Evolutionary conservation across 1,140 invertebrate genomes (phyloP).

Genomic region (Cryptotermes secundus): DNA sequence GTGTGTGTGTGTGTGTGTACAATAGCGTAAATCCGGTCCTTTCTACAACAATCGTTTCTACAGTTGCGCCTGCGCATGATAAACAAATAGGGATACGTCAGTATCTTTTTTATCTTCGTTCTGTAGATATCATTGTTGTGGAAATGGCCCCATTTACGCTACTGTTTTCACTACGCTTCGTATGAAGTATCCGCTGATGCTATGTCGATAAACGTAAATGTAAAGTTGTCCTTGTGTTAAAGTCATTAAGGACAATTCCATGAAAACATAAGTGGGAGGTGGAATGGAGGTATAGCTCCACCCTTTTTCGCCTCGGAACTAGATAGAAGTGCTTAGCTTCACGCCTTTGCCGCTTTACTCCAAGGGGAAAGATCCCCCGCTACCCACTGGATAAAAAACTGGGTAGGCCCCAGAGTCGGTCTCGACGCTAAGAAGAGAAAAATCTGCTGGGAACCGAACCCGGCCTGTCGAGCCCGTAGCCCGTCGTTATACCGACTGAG

Average conservation of each 20-base stretch:
- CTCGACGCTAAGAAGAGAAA: neutral
- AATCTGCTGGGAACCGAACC: neutral
- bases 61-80: too few relatives aligned
- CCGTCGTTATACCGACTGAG: neutral
- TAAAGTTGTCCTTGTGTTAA: too few relatives aligned
- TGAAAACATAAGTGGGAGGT: neutral
- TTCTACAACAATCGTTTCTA: too few relatives aligned
- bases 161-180: too few relatives aligned
- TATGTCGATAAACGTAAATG: too few relatives aligned
- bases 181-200: too few relatives aligned
- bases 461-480: neutral
- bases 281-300: neutral
- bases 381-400: neutral
- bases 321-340: neutral
- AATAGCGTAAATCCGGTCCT: too few relatives aligned
- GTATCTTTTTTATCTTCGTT: too few relatives aligned
- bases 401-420: neutral
- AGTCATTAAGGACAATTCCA: neutral
- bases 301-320: neutral
- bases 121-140: too few relatives aligned
- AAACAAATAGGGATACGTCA: too few relatives aligned
- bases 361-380: neutral
- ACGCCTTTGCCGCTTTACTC: neutral
- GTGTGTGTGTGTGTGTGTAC: too few relatives aligned
- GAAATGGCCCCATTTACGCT: too few relatives aligned